Percentiles rank a stretch among this genome's conserved stretches.
Evolutionary conservation across 2,888 invertebrate species (phyloP).

Genomic region (Dynastes hyllus): DNA sequence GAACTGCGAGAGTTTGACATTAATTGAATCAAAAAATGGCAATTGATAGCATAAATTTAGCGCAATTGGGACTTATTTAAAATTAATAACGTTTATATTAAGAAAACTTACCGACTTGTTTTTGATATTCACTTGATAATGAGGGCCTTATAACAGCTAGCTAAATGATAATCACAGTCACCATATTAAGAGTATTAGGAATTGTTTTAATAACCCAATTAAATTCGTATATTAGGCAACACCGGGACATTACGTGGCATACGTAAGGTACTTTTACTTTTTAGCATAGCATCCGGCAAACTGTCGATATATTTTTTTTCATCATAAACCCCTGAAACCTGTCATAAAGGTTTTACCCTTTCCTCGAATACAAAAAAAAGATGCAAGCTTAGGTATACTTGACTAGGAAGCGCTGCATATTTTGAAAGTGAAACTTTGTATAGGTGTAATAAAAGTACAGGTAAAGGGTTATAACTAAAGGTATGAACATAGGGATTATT

Average conservation of each 20-base stretch:
- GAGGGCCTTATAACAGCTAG: too few relatives aligned
- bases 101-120: background rate
- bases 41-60: background rate
- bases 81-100: background rate
- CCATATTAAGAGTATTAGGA: too few relatives aligned
- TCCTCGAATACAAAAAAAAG: conserved; percentile 8
- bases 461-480: conserved; percentile 61
- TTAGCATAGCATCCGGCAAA: conserved; percentile 8
- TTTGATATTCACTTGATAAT: too few relatives aligned
- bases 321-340: conserved; percentile 17
- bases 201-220: too few relatives aligned
- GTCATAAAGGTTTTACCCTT: conserved; percentile 35
- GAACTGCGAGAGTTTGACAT: background rate
- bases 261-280: conserved; percentile 21
- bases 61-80: too few relatives aligned
- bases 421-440: conserved; percentile 64
- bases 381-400: background rate
- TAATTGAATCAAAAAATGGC: background rate
- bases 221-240: too few relatives aligned
- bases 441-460: conserved; percentile 64
- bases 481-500: conserved; percentile 40
- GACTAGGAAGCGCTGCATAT: conserved; percentile 26
- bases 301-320: conserved; percentile 24
- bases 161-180: too few relatives aligned
- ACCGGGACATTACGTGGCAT: too few relatives aligned